These are phyloP conservation scores for Agrotis exclamationis DNA, from an alignment of 2,888 invertebrate species.

Conservation along the genomic window DNA sequence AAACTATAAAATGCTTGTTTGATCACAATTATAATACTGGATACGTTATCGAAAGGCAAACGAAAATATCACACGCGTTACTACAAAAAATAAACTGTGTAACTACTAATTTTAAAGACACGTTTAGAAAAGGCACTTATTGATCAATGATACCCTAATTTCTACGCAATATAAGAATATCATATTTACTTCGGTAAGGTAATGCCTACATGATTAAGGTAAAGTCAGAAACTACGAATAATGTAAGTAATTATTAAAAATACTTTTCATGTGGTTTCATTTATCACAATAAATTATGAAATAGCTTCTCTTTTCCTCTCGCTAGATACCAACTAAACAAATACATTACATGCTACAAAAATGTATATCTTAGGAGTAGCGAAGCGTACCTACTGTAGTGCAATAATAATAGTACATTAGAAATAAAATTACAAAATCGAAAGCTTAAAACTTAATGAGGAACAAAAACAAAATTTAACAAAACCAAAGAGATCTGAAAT, in stretches of 20 bases:
- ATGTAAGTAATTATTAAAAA: slow-evolving; percentile 6
- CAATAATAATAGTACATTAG: neutral
- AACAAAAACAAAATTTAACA: slow-evolving; percentile 28
- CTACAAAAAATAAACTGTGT: slow-evolving; percentile 42
- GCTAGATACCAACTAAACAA: neutral
- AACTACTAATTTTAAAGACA: slow-evolving; percentile 64
- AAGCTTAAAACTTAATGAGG: neutral
- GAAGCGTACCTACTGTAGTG: neutral
- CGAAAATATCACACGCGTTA: slow-evolving; percentile 75
- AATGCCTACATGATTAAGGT: slow-evolving; percentile 11
- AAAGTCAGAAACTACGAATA: slow-evolving; percentile 7
- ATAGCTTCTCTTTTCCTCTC: neutral
- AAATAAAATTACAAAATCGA: neutral
- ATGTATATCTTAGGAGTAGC: neutral
- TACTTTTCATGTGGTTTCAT: slow-evolving; percentile 17
- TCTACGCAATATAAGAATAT: slow-evolving; percentile 31
- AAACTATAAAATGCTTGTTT: slow-evolving; percentile 54
- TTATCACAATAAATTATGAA: slow-evolving; percentile 25
- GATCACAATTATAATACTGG: slow-evolving; percentile 81
- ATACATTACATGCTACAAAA: neutral
- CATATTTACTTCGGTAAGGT: slow-evolving; percentile 12
- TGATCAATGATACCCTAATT: slow-evolving; percentile 29
- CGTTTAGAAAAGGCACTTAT: slow-evolving; percentile 68
- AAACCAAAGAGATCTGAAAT: slow-evolving; percentile 15
- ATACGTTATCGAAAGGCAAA: slow-evolving; percentile 75